Evolutionary conservation across 2,888 invertebrate genomes (phyloP).

Genomic region (Amiota mariae): DNA sequence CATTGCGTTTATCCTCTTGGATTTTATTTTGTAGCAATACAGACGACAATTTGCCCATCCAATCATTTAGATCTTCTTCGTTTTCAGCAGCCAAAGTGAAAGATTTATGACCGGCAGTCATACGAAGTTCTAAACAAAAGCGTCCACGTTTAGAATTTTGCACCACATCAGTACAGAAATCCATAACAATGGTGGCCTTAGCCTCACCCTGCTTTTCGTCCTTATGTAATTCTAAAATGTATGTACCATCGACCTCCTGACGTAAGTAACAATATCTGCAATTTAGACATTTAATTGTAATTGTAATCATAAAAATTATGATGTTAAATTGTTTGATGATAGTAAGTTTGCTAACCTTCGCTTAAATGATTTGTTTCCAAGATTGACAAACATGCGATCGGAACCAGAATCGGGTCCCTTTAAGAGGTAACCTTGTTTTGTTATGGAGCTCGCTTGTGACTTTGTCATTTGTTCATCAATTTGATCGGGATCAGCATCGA

Average conservation of each 20-base stretch:
- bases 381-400: constrained; percentile 92
- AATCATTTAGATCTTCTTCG: constrained; percentile 86
- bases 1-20: constrained; percentile 84
- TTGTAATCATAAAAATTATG: neutral
- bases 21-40: constrained; percentile 88
- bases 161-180: constrained; percentile 92
- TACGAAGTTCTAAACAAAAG: constrained; percentile 89
- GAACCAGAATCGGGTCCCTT: constrained; percentile 94
- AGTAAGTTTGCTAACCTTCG: constrained; percentile 74
- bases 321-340: neutral
- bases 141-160: constrained; percentile 89
- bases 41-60: constrained; percentile 87
- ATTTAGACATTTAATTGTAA: neutral
- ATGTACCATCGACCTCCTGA: constrained; percentile 92
- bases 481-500: constrained; percentile 89
- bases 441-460: constrained; percentile 83
- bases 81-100: constrained; percentile 90
- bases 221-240: constrained; percentile 92
- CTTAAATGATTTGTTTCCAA: constrained; percentile 94
- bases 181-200: constrained; percentile 93
- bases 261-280: constrained; percentile 87
- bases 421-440: constrained; percentile 91
- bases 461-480: constrained; percentile 80
- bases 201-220: constrained; percentile 93
- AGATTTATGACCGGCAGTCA: constrained; percentile 89